These are phyloP conservation scores for Emmelina monodactyla DNA, from an alignment of 2,888 invertebrate species.

Conservation along the genomic window DNA sequence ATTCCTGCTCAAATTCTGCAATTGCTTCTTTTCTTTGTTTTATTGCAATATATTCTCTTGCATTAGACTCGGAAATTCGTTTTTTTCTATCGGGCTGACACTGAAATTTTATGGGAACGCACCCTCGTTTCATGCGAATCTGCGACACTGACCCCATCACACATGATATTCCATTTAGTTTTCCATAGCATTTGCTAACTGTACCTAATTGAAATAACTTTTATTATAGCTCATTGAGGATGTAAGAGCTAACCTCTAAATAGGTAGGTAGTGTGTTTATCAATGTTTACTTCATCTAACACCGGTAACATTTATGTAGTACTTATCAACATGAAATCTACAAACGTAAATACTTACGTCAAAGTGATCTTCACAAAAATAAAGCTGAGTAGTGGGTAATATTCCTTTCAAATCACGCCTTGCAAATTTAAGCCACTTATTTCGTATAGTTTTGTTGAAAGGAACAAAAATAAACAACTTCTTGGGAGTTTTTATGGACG, in stretches of 20 bases:
- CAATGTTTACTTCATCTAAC: no score
- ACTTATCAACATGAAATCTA: no score
- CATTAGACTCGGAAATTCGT: constrained; percentile 10
- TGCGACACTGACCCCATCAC: no score
- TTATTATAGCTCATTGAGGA: no score
- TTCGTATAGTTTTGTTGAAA: background rate
- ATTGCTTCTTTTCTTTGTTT: constrained; percentile 10
- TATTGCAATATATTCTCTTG: constrained; percentile 13
- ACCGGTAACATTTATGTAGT: no score
- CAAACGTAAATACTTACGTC: no score
- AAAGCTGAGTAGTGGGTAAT: background rate
- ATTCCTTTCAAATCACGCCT: background rate
- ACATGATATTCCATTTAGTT: constrained; percentile 24
- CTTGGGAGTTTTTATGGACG: constrained; percentile 2
- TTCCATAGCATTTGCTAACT: constrained; percentile 25
- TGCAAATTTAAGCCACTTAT: constrained; percentile 1
- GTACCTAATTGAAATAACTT: constrained; percentile 11
- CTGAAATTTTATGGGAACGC: constrained; percentile 21
- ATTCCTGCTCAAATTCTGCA: constrained; percentile 5
- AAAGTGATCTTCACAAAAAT: no score
- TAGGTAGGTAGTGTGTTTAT: no score
- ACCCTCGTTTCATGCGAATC: constrained; percentile 23
- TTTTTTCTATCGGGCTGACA: constrained; percentile 20
- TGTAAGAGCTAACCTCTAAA: no score
- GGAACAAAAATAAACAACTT: constrained; percentile 3